Evolutionary conservation across 37 sponge, comb jelly and placozoan species (phyloP).

Genomic region (Crambe crambe): DNA sequence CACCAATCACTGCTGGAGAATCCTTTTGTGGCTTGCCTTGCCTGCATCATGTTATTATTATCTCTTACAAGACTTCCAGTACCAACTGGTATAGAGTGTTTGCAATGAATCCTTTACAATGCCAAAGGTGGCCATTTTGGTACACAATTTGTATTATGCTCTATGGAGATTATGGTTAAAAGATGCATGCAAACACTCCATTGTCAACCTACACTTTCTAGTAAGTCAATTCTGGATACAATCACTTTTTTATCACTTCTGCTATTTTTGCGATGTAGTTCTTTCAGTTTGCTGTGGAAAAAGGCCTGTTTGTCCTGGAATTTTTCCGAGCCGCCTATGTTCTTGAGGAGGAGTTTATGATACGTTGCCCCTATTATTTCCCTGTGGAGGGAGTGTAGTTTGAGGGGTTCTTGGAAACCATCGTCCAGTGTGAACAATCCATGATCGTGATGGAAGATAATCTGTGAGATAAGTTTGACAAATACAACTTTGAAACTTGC

Average conservation of each 20-base stretch:
- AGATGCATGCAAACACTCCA: neutral
- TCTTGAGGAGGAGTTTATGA: conserved; percentile 69
- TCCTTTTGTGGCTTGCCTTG: conserved; percentile 36
- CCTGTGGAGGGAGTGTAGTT: conserved; percentile 33
- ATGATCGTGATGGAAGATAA: conserved; percentile 31
- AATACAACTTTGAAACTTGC: neutral
- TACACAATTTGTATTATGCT: neutral
- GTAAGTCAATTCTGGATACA: conserved; percentile 45
- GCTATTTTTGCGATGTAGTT: conserved; percentile 24
- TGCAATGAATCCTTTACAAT: no score
- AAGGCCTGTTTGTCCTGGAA: conserved; percentile 73
- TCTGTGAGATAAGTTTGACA: conserved; percentile 7
- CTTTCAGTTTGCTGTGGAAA: conserved; percentile 58
- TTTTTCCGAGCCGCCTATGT: conserved; percentile 86
- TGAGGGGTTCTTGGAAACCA: conserved; percentile 54
- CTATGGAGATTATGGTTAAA: no score
- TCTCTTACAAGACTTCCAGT: no score
- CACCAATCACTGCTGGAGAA: conserved; percentile 72
- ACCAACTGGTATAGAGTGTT: no score
- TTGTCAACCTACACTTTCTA: conserved; percentile 66
- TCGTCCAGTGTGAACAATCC: conserved; percentile 54
- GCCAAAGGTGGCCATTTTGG: no score
- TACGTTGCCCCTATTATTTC: conserved; percentile 66
- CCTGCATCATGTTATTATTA: conserved; percentile 58
- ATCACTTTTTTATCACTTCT: conserved; percentile 23